A percentile compares a stretch with the other conserved stretches of the same genome.
Conservation (phyloP, 2,888 invertebrate genomes). For the Tyria jacobaeae region DNA sequence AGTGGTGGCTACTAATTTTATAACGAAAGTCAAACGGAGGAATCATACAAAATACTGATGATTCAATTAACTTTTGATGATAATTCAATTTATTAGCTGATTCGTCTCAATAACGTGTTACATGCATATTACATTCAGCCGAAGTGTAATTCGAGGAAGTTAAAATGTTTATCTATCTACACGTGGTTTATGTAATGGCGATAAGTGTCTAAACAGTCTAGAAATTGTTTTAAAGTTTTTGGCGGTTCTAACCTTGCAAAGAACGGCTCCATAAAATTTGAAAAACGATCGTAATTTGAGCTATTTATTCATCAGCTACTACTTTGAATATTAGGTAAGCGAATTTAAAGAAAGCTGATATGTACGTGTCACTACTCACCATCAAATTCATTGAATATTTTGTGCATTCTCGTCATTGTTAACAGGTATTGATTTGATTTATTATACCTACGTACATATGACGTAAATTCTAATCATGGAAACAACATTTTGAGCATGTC, state of each 20-base stretch:
- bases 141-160: conserved; percentile 33
- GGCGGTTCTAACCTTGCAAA: conserved; percentile 43
- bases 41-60: background rate
- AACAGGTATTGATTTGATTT: no score
- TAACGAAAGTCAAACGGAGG: background rate
- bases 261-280: background rate
- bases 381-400: background rate
- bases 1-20: no score
- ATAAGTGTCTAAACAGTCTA: conserved; percentile 42
- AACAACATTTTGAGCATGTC: no score
- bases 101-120: background rate
- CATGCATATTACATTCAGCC: conserved; percentile 28
- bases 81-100: background rate
- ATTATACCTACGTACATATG: background rate
- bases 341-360: no score
- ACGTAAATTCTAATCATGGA: background rate
- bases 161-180: conserved; percentile 43
- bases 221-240: conserved; percentile 27
- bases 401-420: no score
- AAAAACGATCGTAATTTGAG: no score
- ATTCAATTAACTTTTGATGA: no score
- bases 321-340: no score
- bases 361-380: no score
- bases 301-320: no score
- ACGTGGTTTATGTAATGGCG: conserved; percentile 47